Evolutionary conservation across 1,140 invertebrate species (phyloP).

Genomic region (Heliconius melpomene): DNA sequence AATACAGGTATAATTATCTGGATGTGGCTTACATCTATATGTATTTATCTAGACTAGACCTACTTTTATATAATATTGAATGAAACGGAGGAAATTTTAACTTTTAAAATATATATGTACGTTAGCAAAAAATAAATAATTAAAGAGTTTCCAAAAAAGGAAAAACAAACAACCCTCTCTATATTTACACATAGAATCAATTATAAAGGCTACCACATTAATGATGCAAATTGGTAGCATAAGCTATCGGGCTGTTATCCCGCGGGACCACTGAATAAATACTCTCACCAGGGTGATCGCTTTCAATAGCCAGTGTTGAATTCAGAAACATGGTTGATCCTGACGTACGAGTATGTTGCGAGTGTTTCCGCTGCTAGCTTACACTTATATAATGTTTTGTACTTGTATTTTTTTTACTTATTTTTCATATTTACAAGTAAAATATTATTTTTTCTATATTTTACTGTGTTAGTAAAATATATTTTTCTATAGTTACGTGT

Average conservation of each 20-base stretch:
- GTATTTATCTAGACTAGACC: background rate
- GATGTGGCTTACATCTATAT: background rate
- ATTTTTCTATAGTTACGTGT: too few species aligned
- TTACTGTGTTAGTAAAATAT: too few species aligned
- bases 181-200: constrained; percentile 66
- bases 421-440: too few species aligned
- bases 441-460: too few species aligned
- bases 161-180: constrained; percentile 3
- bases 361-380: background rate
- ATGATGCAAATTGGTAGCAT: constrained; percentile 69
- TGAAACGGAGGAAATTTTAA: too few species aligned
- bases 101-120: background rate
- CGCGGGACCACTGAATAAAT: constrained; percentile 62
- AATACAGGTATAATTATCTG: background rate
- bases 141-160: background rate
- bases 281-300: constrained; percentile 53
- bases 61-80: background rate
- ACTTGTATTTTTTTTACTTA: background rate
- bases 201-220: constrained; percentile 58
- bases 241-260: constrained; percentile 60
- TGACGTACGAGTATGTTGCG: constrained; percentile 29
- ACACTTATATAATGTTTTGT: background rate
- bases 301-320: constrained; percentile 54
- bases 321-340: constrained; percentile 55
- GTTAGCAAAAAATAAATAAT: background rate